Percentiles rank a stretch among this genome's conserved stretches.
Evolutionary conservation across 2,888 invertebrate species (phyloP).

Genomic region (Drosophila neotestacea): DNA sequence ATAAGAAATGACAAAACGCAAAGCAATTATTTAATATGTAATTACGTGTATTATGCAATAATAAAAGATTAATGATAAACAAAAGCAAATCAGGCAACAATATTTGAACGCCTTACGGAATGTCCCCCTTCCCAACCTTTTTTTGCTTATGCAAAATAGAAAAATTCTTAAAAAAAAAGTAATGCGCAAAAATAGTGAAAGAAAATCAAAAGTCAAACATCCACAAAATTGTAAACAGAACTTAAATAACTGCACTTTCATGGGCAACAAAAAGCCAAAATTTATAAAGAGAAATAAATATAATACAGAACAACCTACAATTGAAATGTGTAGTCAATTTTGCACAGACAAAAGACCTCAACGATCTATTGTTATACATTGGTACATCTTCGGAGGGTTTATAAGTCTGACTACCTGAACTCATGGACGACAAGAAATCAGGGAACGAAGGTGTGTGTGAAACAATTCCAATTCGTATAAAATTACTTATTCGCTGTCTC

Average conservation of each 20-base stretch:
- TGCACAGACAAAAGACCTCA: not conserved
- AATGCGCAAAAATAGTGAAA: slow-evolving; percentile 11
- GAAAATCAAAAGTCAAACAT: slow-evolving; percentile 17
- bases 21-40: slow-evolving; percentile 79
- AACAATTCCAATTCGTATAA: slow-evolving; percentile 27
- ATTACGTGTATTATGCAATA: slow-evolving; percentile 71
- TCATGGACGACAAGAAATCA: not conserved
- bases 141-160: slow-evolving; percentile 34
- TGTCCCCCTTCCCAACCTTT: not conserved
- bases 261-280: slow-evolving; percentile 57
- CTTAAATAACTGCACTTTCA: slow-evolving; percentile 55
- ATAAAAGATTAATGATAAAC: slow-evolving; percentile 16
- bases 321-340: slow-evolving; percentile 23
- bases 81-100: slow-evolving; percentile 41
- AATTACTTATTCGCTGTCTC: slow-evolving; percentile 31
- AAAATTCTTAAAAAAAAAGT: slow-evolving; percentile 13
- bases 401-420: not conserved
- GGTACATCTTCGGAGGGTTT: not conserved
- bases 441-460: slow-evolving; percentile 3
- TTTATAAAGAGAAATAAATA: slow-evolving; percentile 63
- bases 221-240: slow-evolving; percentile 45
- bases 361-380: not conserved
- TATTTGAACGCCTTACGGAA: slow-evolving; percentile 32
- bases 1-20: slow-evolving; percentile 70
- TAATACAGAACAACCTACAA: slow-evolving; percentile 67